These are phyloP conservation scores for Echinometra lucunter DNA, from an alignment of 53 echinoderm and acorn worm species.

Conservation along the genomic window DNA sequence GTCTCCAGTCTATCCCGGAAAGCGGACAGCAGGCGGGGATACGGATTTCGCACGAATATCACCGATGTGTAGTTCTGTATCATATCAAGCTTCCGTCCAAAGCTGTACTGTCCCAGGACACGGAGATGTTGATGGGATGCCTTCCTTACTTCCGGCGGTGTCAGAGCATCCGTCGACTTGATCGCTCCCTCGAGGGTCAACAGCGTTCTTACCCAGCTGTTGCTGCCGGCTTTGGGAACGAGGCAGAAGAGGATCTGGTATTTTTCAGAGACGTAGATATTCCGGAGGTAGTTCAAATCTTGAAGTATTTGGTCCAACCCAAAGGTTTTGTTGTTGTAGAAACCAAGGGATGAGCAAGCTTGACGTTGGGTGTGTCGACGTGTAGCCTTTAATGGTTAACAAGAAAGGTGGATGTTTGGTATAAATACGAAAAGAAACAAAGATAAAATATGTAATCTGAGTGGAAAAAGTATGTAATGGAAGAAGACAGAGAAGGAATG, in stretches of 20 bases:
- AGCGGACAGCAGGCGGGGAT: constrained; percentile 54
- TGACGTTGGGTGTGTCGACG: constrained; percentile 45
- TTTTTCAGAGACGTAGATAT: constrained; percentile 43
- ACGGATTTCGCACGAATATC: constrained; percentile 65
- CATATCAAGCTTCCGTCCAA: not conserved
- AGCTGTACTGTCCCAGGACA: not conserved
- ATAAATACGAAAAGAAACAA: too few species aligned
- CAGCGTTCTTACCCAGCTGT: constrained; percentile 33
- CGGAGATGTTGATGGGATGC: not conserved
- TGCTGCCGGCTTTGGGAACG: constrained; percentile 47
- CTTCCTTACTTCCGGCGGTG: not conserved
- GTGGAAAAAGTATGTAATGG: too few species aligned
- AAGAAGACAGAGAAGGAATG: too few species aligned
- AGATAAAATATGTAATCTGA: too few species aligned
- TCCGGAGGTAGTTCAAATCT: not conserved
- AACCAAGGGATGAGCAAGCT: constrained; percentile 43
- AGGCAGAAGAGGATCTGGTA: constrained; percentile 29
- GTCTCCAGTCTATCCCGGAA: constrained; percentile 69
- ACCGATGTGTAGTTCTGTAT: constrained; percentile 57
- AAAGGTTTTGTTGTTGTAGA: constrained; percentile 17
- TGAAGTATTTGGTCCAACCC: not conserved
- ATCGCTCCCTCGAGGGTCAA: constrained; percentile 25
- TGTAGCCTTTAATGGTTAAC: not conserved
- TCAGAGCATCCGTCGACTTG: constrained; percentile 11
- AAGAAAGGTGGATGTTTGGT: not conserved